phyloP scores from a whole-genome alignment of 2,888 invertebrate species.

The Dasysyrphus albostriatus region DNA sequence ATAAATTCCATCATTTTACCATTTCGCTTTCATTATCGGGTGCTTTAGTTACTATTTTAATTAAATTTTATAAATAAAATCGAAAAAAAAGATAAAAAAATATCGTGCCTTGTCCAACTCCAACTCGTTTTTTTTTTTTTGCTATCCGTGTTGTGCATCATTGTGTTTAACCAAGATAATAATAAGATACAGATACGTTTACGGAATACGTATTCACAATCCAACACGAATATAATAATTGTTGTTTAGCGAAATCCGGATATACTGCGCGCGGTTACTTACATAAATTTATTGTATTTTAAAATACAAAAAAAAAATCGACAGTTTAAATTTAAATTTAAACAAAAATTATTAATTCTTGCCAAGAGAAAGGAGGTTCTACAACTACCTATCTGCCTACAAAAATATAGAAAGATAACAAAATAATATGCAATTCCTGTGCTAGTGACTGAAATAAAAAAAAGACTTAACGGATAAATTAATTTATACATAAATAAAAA shows the following conservation, averaged over 20 bases:
- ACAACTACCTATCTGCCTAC: conserved; percentile 39
- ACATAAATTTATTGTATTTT: background rate
- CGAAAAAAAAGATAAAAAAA: conserved; percentile 1
- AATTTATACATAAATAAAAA: conserved; percentile 11
- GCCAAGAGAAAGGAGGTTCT: conserved; percentile 35
- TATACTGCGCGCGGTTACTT: background rate
- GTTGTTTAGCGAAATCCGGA: conserved; percentile 46
- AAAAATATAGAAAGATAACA: conserved; percentile 37
- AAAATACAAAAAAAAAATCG: background rate
- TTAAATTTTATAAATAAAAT: conserved; percentile 6
- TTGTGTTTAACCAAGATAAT: conserved; percentile 38
- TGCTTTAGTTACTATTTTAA: conserved; percentile 50
- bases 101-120: conserved; percentile 64
- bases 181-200: conserved; percentile 46
- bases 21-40: conserved; percentile 39
- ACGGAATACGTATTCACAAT: conserved; percentile 21
- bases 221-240: background rate
- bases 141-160: conserved; percentile 32
- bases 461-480: conserved; percentile 7
- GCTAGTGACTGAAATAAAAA: conserved; percentile 45
- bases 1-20: conserved; percentile 16
- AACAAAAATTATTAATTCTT: conserved; percentile 27
- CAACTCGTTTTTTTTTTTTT: background rate
- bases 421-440: conserved; percentile 65
- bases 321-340: conserved; percentile 50